phyloP scores from a whole-genome alignment of 1,140 invertebrate genomes.

The Pseudobourletiella spinata region DNA sequence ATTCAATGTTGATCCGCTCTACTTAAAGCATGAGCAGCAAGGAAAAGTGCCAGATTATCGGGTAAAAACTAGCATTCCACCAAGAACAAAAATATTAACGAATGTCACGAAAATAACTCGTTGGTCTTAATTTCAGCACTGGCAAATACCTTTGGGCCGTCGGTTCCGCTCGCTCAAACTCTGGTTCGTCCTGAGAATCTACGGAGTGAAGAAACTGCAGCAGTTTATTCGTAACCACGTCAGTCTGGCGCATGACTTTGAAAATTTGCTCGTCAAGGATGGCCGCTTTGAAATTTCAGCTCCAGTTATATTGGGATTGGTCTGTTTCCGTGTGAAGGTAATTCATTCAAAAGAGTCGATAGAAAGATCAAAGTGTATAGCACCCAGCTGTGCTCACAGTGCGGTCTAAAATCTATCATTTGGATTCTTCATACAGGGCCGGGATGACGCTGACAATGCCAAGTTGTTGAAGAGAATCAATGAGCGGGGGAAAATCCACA shows the following conservation, averaged over 20 bases:
- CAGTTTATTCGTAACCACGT: slow-evolving; percentile 74
- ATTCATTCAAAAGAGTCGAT: too few relatives aligned
- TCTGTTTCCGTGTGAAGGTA: slow-evolving; percentile 87
- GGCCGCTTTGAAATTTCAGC: slow-evolving; percentile 74
- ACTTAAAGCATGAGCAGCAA: slow-evolving; percentile 82
- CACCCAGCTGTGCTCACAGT: too few relatives aligned
- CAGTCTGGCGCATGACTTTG: slow-evolving; percentile 72
- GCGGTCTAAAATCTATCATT: too few relatives aligned
- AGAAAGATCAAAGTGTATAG: too few relatives aligned
- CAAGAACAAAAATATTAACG: too few relatives aligned
- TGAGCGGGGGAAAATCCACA: slow-evolving; percentile 80
- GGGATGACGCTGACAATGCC: slow-evolving; percentile 70
- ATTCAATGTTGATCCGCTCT: slow-evolving; percentile 93
- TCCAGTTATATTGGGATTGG: slow-evolving; percentile 80
- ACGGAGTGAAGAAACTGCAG: slow-evolving; percentile 80
- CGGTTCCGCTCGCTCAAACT: slow-evolving; percentile 89
- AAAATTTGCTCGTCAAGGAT: slow-evolving; percentile 56
- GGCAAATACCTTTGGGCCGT: slow-evolving; percentile 93
- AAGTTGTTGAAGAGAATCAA: slow-evolving; percentile 76
- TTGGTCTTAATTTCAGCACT: slow-evolving; percentile 55
- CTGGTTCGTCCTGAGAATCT: slow-evolving; percentile 91
- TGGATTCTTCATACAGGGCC: too few relatives aligned
- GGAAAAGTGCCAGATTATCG: slow-evolving; percentile 85
- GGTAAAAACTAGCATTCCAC: slow-evolving; percentile 42
- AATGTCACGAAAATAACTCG: slow-evolving; percentile 42